Evolutionary conservation across 2,888 invertebrate genomes (phyloP).

Genomic region (Eilema sororculum): DNA sequence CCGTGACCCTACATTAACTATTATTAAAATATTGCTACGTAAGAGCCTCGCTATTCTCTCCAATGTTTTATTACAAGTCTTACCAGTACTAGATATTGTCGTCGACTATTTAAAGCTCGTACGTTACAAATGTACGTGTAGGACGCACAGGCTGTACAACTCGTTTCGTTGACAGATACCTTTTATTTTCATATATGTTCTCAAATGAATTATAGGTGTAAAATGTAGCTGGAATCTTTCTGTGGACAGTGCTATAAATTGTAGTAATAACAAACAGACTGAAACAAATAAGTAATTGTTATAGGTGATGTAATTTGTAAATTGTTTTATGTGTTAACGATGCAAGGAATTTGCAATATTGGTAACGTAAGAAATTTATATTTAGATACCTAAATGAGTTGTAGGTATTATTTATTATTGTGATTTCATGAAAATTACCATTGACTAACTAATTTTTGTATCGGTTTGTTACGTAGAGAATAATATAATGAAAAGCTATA

Average conservation of each 20-base stretch:
- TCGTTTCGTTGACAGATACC: slow-evolving; percentile 63
- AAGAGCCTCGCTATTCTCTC: slow-evolving; percentile 82
- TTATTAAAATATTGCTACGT: slow-evolving; percentile 86
- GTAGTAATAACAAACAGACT: slow-evolving; percentile 68
- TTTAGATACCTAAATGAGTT: not conserved
- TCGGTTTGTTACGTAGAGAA: not conserved
- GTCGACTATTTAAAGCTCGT: slow-evolving; percentile 82
- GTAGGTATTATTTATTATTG: no score
- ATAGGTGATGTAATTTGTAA: slow-evolving; percentile 59
- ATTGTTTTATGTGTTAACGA: slow-evolving; percentile 46
- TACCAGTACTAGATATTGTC: slow-evolving; percentile 80
- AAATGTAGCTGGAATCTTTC: slow-evolving; percentile 75
- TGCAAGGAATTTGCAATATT: slow-evolving; percentile 25
- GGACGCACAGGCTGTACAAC: slow-evolving; percentile 66
- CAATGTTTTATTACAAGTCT: slow-evolving; percentile 81
- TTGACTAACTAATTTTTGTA: not conserved
- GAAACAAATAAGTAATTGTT: slow-evolving; percentile 67
- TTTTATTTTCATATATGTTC: slow-evolving; percentile 72
- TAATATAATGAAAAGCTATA: no score
- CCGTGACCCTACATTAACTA: slow-evolving; percentile 84
- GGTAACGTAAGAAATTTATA: not conserved
- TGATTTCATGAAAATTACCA: no score
- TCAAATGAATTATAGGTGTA: slow-evolving; percentile 79
- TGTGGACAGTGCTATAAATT: slow-evolving; percentile 74
- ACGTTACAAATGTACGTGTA: slow-evolving; percentile 81